Conservation (phyloP, 2,888 invertebrate genomes). For the Idaea biselata region DNA sequence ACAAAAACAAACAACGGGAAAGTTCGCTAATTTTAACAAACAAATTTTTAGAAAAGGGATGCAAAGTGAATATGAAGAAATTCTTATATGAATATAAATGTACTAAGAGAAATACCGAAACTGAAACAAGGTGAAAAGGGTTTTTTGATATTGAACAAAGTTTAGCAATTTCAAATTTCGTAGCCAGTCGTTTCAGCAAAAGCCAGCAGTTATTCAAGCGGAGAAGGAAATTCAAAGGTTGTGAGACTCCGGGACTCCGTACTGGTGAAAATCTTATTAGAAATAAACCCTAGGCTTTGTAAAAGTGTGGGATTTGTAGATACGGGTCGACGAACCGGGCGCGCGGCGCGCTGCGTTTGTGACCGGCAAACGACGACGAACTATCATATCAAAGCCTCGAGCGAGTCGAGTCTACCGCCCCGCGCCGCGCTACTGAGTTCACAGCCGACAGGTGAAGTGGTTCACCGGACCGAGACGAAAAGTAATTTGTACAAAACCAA, state of each 20-base stretch:
- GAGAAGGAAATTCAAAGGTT: constrained; percentile 27
- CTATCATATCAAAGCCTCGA: too few species aligned
- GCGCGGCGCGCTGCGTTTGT: not conserved
- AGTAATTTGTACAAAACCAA: constrained; percentile 78
- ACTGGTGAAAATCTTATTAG: not conserved
- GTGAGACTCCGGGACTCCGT: constrained; percentile 38
- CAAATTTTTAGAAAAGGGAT: not conserved
- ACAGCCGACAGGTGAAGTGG: constrained; percentile 69
- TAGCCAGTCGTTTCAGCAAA: not conserved
- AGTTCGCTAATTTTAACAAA: not conserved
- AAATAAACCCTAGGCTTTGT: constrained; percentile 5
- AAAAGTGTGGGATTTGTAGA: constrained; percentile 12
- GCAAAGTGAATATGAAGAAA: constrained; percentile 57
- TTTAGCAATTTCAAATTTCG: constrained; percentile 17
- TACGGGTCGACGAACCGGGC: constrained; percentile 7
- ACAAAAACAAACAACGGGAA: not conserved
- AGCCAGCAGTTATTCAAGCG: not conserved
- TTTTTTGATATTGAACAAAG: constrained; percentile 15
- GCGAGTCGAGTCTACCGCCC: not conserved
- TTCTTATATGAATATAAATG: constrained; percentile 69
- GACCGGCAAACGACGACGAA: not conserved
- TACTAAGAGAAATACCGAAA: constrained; percentile 49
- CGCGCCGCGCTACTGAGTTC: constrained; percentile 17
- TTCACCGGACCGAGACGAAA: constrained; percentile 78
- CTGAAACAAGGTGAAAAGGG: constrained; percentile 47